Evolutionary conservation across 2,113 vertebrate genomes (phyloP).

Genomic region (Crotalus tigris): DNA sequence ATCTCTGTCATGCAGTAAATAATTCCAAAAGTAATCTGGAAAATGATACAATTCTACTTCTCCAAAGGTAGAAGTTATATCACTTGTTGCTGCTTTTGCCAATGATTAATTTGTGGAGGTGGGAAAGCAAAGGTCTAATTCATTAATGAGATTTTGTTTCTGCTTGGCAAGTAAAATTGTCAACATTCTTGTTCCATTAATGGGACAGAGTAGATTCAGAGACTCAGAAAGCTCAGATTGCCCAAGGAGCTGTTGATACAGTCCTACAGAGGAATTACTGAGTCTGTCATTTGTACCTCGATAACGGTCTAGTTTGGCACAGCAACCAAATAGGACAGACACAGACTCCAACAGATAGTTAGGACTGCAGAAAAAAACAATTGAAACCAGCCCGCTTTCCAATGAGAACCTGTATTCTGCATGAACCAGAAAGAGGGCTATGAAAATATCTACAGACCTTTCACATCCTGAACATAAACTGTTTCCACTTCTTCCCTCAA

Average conservation of each 20-base stretch:
- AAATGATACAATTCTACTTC: constrained; percentile 39
- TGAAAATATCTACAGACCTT: background rate
- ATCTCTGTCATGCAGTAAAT: constrained; percentile 61
- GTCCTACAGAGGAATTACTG: background rate
- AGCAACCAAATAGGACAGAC: too few species aligned
- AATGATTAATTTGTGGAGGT: background rate
- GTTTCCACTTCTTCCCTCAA: background rate
- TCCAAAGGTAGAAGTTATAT: background rate
- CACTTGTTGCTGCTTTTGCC: background rate
- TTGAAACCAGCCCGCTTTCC: background rate
- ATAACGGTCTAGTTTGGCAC: too few species aligned
- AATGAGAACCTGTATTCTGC: background rate
- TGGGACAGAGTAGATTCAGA: background rate
- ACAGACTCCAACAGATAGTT: too few species aligned
- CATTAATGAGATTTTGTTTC: background rate
- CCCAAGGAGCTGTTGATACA: background rate
- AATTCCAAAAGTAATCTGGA: constrained; percentile 69
- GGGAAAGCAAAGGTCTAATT: background rate
- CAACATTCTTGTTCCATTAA: background rate
- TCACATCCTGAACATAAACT: background rate
- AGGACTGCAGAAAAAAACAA: background rate
- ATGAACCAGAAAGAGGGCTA: background rate
- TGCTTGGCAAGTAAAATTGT: background rate
- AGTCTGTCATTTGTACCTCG: too few species aligned
- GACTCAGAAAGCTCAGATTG: too few species aligned